These are phyloP conservation scores for Xanthorhoe designata DNA, from an alignment of 2,888 invertebrate genomes.

Conservation along the genomic window DNA sequence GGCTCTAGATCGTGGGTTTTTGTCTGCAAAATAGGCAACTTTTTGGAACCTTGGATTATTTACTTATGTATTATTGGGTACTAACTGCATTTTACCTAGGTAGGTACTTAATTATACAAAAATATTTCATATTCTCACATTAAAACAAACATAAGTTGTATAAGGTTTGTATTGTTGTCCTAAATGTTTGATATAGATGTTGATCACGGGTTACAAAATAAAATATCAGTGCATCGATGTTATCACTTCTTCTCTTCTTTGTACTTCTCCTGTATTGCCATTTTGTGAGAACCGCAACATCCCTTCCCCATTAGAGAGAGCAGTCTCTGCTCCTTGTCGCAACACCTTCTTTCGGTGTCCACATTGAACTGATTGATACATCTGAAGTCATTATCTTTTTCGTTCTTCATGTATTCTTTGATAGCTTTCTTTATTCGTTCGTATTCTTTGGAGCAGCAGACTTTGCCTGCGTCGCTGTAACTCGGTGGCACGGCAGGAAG, in stretches of 20 bases:
- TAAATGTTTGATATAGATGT: slow-evolving; percentile 42
- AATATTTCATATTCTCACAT: slow-evolving; percentile 2
- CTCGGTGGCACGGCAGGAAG: slow-evolving; percentile 67
- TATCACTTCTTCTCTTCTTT: slow-evolving; percentile 57
- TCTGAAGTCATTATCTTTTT: slow-evolving; percentile 71
- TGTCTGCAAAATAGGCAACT: slow-evolving; percentile 12
- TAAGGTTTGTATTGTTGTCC: slow-evolving; percentile 47
- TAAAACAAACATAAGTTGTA: slow-evolving; percentile 44
- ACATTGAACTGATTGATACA: slow-evolving; percentile 74
- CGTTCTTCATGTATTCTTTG: slow-evolving; percentile 71
- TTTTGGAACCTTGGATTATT: not conserved
- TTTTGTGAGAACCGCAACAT: slow-evolving; percentile 76
- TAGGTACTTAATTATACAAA: no score
- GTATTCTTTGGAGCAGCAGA: slow-evolving; percentile 79
- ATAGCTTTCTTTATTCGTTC: slow-evolving; percentile 78
- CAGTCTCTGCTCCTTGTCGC: slow-evolving; percentile 74
- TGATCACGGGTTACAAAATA: slow-evolving; percentile 79
- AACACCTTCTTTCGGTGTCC: slow-evolving; percentile 76
- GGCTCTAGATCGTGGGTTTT: not conserved
- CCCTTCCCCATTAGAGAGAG: slow-evolving; percentile 66
- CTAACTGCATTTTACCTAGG: no score
- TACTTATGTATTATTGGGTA: no score
- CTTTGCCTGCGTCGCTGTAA: slow-evolving; percentile 74
- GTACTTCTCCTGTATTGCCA: slow-evolving; percentile 71
- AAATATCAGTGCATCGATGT: slow-evolving; percentile 63